These are phyloP conservation scores for Hybos culiciformis DNA, from an alignment of 2,888 invertebrate species.

Conservation along the genomic window DNA sequence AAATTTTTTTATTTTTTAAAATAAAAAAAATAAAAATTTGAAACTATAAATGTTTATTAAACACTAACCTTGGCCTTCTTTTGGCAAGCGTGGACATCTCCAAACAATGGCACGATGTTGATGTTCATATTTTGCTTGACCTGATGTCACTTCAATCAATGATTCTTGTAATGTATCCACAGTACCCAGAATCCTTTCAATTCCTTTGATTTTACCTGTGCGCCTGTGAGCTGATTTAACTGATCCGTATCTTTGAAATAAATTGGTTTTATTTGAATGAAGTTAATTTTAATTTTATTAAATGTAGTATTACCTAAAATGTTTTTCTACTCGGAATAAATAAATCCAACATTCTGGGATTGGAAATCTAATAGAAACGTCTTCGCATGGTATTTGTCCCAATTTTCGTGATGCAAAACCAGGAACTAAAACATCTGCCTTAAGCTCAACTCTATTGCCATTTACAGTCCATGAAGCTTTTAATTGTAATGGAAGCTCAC, in stretches of 20 bases:
- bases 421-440: constrained; percentile 90
- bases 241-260: constrained; percentile 65
- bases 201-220: constrained; percentile 84
- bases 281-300: no score
- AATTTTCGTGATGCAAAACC: constrained; percentile 92
- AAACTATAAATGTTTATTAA: neutral
- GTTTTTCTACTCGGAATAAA: constrained; percentile 93
- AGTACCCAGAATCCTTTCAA: constrained; percentile 80
- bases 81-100: constrained; percentile 94
- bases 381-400: constrained; percentile 94
- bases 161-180: constrained; percentile 83
- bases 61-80: constrained; percentile 85
- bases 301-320: constrained; percentile 50
- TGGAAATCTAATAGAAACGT: constrained; percentile 90
- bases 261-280: neutral
- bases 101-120: constrained; percentile 95
- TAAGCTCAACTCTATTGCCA: constrained; percentile 84
- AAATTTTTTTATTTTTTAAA: neutral
- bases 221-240: constrained; percentile 83
- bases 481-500: constrained; percentile 91
- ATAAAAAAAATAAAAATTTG: neutral
- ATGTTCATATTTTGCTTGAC: constrained; percentile 97
- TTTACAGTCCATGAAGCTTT: constrained; percentile 80
- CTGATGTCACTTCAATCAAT: constrained; percentile 89
- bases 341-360: constrained; percentile 99